Evolutionary conservation across 2,888 invertebrate genomes (phyloP), one percentile per base, ranked within the genome.

Genomic region (Pristionchus fissidentatus): DNA sequence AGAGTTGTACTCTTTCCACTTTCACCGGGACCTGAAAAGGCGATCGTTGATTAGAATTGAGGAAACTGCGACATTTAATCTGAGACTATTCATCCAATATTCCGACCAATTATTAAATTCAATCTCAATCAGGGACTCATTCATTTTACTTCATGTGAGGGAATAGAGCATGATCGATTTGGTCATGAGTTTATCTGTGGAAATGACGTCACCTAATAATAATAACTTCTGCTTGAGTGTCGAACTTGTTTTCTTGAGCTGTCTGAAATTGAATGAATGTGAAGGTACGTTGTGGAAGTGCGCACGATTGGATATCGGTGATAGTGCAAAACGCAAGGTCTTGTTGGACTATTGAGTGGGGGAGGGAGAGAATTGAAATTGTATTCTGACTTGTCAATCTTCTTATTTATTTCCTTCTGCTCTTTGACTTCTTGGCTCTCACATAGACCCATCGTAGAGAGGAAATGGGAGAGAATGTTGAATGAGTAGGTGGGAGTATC

Each of bases 1-100:
- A 90, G 81, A 60, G 88, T 88, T 29, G 91, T 91, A 84, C 88
- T 88, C 78, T 91, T 91, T 73, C 91, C 91, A 80, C 89, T 89
- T 83, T 91, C 90, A 35, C 89, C 91, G 1, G 91, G 91, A 32
- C 91, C 90, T 82, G 66, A 85, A 49, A 49, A 15, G 49, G 19
- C 10, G 10, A 15, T 49, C 10, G n/a, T n/a, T n/a, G n/a, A n/a
- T n/a, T n/a, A n/a, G n/a, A n/a, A n/a, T n/a, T n/a, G n/a, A n/a
- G n/a, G n/a, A n/a, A n/a, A n/a, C n/a, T n/a, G n/a, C n/a, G n/a
- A n/a, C n/a, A n/a, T n/a, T n/a, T n/a, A n/a, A n/a, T n/a, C n/a
- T n/a, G n/a, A n/a, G n/a, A n/a, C n/a, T n/a, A n/a, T n/a, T n/a
- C n/a, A n/a, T n/a, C n/a, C n/a, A n/a, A n/a, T n/a, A n/a, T n/a